Conservation (phyloP, 2,888 invertebrate genomes). For the Hirtodrosophila confusa region DNA sequence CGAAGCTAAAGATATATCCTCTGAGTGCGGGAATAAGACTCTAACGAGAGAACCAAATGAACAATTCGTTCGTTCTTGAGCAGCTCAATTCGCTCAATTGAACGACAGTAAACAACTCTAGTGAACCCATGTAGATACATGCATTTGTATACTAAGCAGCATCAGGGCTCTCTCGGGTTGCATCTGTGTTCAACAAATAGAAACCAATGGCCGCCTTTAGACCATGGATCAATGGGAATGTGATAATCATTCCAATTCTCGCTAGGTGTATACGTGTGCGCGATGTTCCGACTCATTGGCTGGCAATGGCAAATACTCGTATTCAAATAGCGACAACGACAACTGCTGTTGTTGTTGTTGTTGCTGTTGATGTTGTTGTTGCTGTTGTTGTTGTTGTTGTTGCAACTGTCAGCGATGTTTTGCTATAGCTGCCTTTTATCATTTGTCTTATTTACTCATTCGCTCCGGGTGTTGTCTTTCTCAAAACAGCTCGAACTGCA, state of each 20-base stretch:
- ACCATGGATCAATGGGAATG: slow-evolving; percentile 54
- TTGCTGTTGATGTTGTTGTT: slow-evolving; percentile 15
- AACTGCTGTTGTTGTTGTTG: slow-evolving; percentile 16
- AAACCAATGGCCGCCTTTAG: slow-evolving; percentile 70
- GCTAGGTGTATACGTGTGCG: slow-evolving; percentile 13
- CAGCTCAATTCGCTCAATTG: too few species aligned
- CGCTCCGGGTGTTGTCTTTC: slow-evolving; percentile 50
- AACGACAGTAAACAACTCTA: too few species aligned
- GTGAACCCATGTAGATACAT: too few species aligned
- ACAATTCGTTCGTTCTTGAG: too few species aligned
- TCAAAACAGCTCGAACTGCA: slow-evolving; percentile 28
- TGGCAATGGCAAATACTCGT: slow-evolving; percentile 64
- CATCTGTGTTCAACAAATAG: slow-evolving; percentile 69
- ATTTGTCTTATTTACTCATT: slow-evolving; percentile 72
- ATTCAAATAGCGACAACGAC: slow-evolving; percentile 65
- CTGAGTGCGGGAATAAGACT: too few species aligned
- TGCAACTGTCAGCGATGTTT: slow-evolving; percentile 60
- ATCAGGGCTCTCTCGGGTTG: slow-evolving; percentile 24
- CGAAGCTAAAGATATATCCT: too few species aligned
- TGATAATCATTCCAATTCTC: slow-evolving; percentile 62
- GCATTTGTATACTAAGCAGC: slow-evolving; percentile 17
- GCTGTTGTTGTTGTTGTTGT: slow-evolving; percentile 33
- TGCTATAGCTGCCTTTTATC: slow-evolving; percentile 68
- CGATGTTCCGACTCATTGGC: slow-evolving; percentile 73
- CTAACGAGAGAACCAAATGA: too few species aligned